Percentiles rank a stretch among this genome's conserved stretches.
Evolutionary conservation across 2,888 invertebrate genomes (phyloP).

Genomic region (Hydriomena furcata): DNA sequence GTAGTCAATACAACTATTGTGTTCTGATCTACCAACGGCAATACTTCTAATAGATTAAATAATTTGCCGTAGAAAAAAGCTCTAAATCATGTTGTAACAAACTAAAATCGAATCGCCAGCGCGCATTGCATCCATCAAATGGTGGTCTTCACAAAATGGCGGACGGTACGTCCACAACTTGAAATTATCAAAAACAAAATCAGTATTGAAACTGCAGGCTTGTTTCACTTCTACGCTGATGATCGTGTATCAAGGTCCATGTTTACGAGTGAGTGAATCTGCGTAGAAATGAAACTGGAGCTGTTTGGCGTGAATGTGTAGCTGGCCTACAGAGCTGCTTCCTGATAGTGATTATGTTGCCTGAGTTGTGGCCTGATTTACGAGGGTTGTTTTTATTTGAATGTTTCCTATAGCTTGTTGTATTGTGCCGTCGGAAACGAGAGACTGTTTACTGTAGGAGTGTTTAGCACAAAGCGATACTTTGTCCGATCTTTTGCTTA

Average conservation of each 20-base stretch:
- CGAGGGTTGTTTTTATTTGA: conserved; percentile 21
- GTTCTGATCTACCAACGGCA: neutral
- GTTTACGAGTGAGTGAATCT: no score
- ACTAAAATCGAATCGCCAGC: conserved; percentile 16
- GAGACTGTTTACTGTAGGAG: conserved; percentile 64
- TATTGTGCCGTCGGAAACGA: conserved; percentile 47
- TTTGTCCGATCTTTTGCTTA: conserved; percentile 28
- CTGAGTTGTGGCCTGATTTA: conserved; percentile 27
- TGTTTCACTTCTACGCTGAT: no score
- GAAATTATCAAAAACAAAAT: conserved; percentile 40
- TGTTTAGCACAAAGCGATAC: conserved; percentile 53
- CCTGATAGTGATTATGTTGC: conserved; percentile 21
- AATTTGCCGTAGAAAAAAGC: conserved; percentile 11
- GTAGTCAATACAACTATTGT: no score
- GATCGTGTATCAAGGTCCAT: no score
- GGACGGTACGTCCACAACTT: conserved; percentile 18
- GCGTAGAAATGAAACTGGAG: no score
- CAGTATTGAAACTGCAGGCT: conserved; percentile 22
- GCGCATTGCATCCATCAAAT: conserved; percentile 27
- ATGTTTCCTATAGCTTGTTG: conserved; percentile 41
- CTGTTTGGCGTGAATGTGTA: conserved; percentile 41
- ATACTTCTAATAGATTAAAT: conserved; percentile 4
- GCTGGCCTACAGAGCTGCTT: conserved; percentile 55
- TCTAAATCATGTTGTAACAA: conserved; percentile 18
- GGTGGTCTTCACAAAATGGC: conserved; percentile 33